Conservation (phyloP, 2,797 vertebrate species). For the Corythornis leucogaster region DNA sequence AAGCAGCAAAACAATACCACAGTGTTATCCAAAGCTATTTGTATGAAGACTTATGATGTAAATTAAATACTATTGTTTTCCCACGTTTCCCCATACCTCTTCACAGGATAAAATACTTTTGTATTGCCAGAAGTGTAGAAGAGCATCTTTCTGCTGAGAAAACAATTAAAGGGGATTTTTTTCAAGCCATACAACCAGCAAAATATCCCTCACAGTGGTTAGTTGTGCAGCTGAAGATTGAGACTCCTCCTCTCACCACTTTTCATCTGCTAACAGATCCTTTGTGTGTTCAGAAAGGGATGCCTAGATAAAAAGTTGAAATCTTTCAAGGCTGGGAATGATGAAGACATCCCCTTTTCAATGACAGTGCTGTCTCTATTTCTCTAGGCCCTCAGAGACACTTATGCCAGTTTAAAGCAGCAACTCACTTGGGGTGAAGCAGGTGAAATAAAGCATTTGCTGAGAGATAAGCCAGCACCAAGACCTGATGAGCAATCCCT, state of each 20-base stretch:
- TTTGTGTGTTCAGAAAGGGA: not conserved
- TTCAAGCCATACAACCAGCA: not conserved
- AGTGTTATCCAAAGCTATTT: not conserved
- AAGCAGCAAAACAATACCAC: not conserved
- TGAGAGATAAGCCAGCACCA: not conserved
- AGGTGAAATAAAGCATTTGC: not conserved
- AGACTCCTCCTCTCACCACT: not conserved
- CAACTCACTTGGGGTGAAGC: not conserved
- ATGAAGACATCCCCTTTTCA: not conserved
- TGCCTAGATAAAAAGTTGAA: not conserved
- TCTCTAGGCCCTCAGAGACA: not conserved
- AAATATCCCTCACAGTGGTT: not conserved
- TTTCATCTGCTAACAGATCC: not conserved
- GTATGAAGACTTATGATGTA: not conserved
- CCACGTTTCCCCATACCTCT: not conserved
- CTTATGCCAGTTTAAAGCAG: not conserved
- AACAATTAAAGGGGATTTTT: not conserved
- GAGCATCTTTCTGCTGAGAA: not conserved
- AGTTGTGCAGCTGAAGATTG: not conserved
- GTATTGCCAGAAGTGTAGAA: not conserved
- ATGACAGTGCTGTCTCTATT: not conserved
- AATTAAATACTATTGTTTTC: not conserved
- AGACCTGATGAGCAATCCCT: conserved; percentile 13
- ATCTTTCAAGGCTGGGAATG: not conserved
- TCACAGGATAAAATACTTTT: not conserved